Base-by-base conservation (phyloP, 1,140 invertebrate genomes). In the Ctenoplectra terminalis region DNA sequence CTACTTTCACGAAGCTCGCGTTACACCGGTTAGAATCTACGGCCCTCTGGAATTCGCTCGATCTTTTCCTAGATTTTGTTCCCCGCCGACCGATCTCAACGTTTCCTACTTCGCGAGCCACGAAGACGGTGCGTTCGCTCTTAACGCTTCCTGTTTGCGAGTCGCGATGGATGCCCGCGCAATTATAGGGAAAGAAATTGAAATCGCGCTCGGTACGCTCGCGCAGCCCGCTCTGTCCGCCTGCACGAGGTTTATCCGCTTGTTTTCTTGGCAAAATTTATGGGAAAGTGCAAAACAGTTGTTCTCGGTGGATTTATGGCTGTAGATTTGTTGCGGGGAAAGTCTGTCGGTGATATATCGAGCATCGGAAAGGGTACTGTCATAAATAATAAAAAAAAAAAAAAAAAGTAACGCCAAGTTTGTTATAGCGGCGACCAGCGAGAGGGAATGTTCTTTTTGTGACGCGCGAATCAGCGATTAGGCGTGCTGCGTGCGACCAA, bases 271-370 rank as follows among this genome's bases (percentile, higher is more conserved):
- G 0, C 8, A 43, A 23, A 26, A 78, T 78, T 78, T 71, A 78
- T 70, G 54, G 75, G 1, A 60, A 70, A 58, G 66, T 70, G 75
- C 66, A 69, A 78, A 78, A 78, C 66, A 60, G 75, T 78, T 71
- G 75, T 48, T 78, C 66, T 17, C 64, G 17, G 52, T 71, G 66
- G 40, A 78, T 78, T 78, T 71, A 78, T 48, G 66, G n/a, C n/a
- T 4, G 66, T 34, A 70, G 75, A 60, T 70, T 46, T 50, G 75
- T 70, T 70, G 52, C 52, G 29, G 50, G 64, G 40, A 34, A 17
- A 48, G 54, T 37, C 58, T 52, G 29, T 20, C 52, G 17, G 66
- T 78, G 75, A 78, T 78, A 29, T 71, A 48, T 71, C 31, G 66
- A 29, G 11, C 40, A 58, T 70, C 40, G 66, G 52, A 48, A 58